Base-by-base conservation (phyloP, 2,888 invertebrate species). In the Clusia tigrina region DNA sequence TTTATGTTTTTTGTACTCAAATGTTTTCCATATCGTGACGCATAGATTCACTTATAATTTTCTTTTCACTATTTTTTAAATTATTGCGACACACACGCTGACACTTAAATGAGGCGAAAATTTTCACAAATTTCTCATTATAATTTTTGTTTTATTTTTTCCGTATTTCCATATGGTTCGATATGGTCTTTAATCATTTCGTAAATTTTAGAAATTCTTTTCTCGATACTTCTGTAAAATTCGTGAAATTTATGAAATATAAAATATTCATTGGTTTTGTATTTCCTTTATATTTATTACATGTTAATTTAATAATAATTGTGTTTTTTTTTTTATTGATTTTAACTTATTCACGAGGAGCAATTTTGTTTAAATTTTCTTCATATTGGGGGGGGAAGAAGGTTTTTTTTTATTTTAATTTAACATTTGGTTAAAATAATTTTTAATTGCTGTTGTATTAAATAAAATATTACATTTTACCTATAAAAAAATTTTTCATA, bases 151-250 rank as follows among this genome's bases (percentile, higher is more conserved):
- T 51, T 42, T 17, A 25, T 22, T 58, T 37, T 10, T 6, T 15
- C 48, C 46, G n/a, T 46, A 62, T 60, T 60, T 62, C 51, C 67
- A 61, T 59, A 62, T 53, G 64, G 26, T 61, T 69, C 66, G 65
- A 26, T 24, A 20, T 38, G 32, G 2, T 37, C 58, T 48, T 69
- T 76, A 76, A 67, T 72, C 74, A 74, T 73, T 69, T 60, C 59
- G 55, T 37, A 58, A 58, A 15, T 22, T 62, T 48, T 25, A n/a
- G 15, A 1, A 18, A 23, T 17, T 9, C 20, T 32, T 42, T 58
- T 63, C 42, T 62, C 58, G 64, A 64, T 52, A 65, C 54, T 57
- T 54, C 60, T 58, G 54, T n/a, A 18, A 26, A 63, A 69, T 54
- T 51, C 12, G 6, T 32, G 6, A 51, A 22, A 57, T 37, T 37